Evolutionary conservation across 2,888 invertebrate genomes (phyloP).

Genomic region (Sepiola atlantica): DNA sequence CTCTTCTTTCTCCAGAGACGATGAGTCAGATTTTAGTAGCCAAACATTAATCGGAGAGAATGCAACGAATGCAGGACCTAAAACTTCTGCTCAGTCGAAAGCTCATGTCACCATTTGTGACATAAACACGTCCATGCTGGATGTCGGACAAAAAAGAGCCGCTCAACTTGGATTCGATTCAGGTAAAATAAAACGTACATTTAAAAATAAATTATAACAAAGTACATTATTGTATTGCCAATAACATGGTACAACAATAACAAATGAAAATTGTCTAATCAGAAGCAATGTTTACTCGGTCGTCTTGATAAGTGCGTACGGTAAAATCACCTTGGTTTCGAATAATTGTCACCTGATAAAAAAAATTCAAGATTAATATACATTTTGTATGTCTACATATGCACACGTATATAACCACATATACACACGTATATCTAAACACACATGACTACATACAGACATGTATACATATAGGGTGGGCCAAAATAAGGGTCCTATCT

Average conservation of each 20-base stretch:
- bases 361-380: background rate
- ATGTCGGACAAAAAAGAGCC: slow-evolving; percentile 88
- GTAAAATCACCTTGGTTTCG: slow-evolving; percentile 58
- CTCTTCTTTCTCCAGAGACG: background rate
- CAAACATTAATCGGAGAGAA: background rate
- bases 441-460: too few relatives aligned
- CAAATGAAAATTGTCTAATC: too few relatives aligned
- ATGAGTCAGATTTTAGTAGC: background rate
- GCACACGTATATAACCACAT: too few relatives aligned
- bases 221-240: too few relatives aligned
- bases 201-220: too few relatives aligned
- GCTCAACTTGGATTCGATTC: slow-evolving; percentile 77
- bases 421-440: too few relatives aligned
- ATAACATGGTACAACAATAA: too few relatives aligned
- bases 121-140: slow-evolving; percentile 93
- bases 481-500: too few relatives aligned
- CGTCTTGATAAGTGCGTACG: slow-evolving; percentile 59
- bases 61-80: slow-evolving; percentile 38
- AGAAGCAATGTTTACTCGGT: slow-evolving; percentile 74
- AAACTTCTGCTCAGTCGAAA: background rate
- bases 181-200: slow-evolving; percentile 51
- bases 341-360: slow-evolving; percentile 63
- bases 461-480: too few relatives aligned
- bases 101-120: slow-evolving; percentile 80
- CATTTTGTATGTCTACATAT: too few relatives aligned